phyloP scores from a whole-genome alignment of 2,113 vertebrate genomes.

The Upupa epops region DNA sequence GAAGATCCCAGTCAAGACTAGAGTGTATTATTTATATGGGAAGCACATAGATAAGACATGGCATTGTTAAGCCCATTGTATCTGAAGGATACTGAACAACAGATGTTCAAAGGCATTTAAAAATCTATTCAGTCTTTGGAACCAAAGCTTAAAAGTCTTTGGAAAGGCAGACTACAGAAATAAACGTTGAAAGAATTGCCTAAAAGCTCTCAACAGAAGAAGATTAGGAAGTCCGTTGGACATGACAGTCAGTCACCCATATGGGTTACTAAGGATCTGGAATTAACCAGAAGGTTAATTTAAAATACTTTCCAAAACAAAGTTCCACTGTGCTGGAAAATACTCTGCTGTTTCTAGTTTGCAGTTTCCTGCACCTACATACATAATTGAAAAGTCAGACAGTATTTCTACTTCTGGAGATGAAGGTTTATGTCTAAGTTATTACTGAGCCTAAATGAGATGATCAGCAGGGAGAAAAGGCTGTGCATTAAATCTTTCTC shows the following conservation, averaged over 20 bases:
- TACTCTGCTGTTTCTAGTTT: neutral
- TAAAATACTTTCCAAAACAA: neutral
- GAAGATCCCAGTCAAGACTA: neutral
- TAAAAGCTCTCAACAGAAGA: rapidly evolving
- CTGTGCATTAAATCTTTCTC: neutral
- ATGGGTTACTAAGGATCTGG: neutral
- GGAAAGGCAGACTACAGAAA: neutral
- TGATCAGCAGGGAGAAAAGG: neutral
- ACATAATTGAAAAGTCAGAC: neutral
- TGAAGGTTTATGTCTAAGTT: neutral
- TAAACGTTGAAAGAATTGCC: neutral
- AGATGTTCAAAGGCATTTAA: neutral
- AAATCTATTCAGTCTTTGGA: neutral
- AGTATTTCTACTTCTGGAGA: neutral
- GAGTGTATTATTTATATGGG: neutral
- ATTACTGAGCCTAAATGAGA: neutral
- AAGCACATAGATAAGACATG: neutral
- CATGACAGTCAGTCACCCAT: too few species aligned
- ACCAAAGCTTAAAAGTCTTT: neutral
- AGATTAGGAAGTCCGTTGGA: neutral
- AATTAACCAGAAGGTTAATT: neutral
- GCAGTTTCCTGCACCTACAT: neutral
- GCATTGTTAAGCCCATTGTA: neutral
- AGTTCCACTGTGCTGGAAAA: neutral
- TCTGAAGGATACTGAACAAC: neutral